Evolutionary conservation across 1,140 invertebrate genomes (phyloP), one percentile per base, ranked within the genome.

Genomic region (Drosophila murphyi): DNA sequence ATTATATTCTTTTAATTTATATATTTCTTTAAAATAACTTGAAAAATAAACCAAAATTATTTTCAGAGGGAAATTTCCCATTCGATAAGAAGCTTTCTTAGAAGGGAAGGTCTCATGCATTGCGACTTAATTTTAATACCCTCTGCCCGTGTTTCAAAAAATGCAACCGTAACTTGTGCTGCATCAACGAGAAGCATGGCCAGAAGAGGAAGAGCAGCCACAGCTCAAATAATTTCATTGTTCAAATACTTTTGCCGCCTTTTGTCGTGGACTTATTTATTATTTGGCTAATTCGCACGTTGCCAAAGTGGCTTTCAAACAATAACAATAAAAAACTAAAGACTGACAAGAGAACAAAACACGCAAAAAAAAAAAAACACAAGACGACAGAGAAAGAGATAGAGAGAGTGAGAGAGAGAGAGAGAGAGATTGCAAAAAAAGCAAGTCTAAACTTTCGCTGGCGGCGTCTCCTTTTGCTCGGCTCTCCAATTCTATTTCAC

Each of bases 251-350:
- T 85, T 88, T 71, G 76, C 80, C 83, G 69, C 80, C 64, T 87
- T 87, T 88, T 79, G 86, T 88, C 80, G 50, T 81, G 81, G 85
- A 88, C 83, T 89, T 88, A 89, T 88, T 88, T 88, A 88, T 88
- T 88, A 88, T 88, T 89, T 88, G 85, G 85, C 85, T 88, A 88
- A 88, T 88, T 88, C 85, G 85, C 85, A 85, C 85, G 71, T 75
- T 89, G 85, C 78, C 85, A 83, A 78, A 83, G 81, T 80, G 81
- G 72, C 62, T 76, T 72, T 52, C 67, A 79, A 73, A 71, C 76
- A 79, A 79, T 79, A 79, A 79, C 76, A 79, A 79, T 79, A 79
- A 75, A 72, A 71, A 72, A 76, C 62, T 67, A 65, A 60, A 62
- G 37, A 51, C 52, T 47, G 28, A 43, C 61, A 51, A 57, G 35